A percentile compares a stretch with the other conserved stretches of the same genome.
Conservation (phyloP, 2,797 vertebrate genomes). For the Leptoclinus maculatus region DNA sequence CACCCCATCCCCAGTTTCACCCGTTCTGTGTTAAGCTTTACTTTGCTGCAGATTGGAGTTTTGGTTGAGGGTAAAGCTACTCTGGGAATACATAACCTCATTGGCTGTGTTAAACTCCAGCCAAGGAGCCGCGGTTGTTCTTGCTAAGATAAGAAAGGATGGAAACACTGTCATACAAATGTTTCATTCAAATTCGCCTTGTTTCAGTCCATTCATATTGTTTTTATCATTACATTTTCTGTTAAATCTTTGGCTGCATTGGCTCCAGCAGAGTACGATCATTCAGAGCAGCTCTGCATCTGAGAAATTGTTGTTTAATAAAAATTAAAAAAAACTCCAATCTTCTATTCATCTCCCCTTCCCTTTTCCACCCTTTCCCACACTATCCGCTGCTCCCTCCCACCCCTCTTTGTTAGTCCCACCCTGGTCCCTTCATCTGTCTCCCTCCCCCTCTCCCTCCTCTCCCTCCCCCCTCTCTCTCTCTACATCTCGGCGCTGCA, state of each 20-base stretch:
- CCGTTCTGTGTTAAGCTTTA: slow-evolving; percentile 26
- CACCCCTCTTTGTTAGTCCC: slow-evolving; percentile 18
- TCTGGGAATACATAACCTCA: slow-evolving; percentile 61
- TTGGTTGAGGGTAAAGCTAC: slow-evolving; percentile 18
- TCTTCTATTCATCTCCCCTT: slow-evolving; percentile 33
- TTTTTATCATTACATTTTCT: neutral
- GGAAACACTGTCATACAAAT: neutral
- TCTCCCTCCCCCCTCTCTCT: neutral
- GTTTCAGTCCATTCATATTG: neutral
- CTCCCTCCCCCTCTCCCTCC: neutral
- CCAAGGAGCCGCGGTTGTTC: slow-evolving; percentile 29
- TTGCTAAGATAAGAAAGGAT: slow-evolving; percentile 23
- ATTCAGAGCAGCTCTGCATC: slow-evolving; percentile 21
- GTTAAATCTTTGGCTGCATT: neutral
- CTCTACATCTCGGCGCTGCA: slow-evolving; percentile 43
- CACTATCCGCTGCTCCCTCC: slow-evolving; percentile 40
- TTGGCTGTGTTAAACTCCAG: slow-evolving; percentile 44
- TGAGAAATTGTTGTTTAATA: slow-evolving; percentile 14
- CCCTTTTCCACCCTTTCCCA: slow-evolving; percentile 43
- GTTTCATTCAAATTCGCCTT: neutral
- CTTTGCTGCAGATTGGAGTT: slow-evolving; percentile 49
- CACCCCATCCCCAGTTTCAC: slow-evolving; percentile 26
- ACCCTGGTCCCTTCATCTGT: slow-evolving; percentile 34
- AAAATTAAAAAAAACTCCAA: slow-evolving; percentile 8
- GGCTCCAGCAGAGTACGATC: neutral